Percentiles rank a stretch among this genome's conserved stretches.
These are phyloP conservation scores for Gymnorhina tibicen DNA, from an alignment of 2,113 vertebrate species.

Conservation along the genomic window DNA sequence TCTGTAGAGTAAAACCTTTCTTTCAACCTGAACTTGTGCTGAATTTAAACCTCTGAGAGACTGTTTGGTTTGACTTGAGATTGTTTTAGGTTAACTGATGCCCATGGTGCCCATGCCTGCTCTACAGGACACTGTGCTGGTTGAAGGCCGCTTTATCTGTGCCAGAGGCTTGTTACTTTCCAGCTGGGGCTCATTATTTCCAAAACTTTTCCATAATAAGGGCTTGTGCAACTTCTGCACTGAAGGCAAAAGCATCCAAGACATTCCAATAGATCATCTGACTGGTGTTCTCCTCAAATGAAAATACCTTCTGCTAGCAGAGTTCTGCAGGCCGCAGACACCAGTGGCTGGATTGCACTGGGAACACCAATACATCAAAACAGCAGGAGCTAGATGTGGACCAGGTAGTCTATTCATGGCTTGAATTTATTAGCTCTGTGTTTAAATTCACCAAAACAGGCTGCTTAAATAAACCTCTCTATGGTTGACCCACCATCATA, in stretches of 20 bases:
- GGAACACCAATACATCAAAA: neutral
- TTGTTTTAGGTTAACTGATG: neutral
- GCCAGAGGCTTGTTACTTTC: neutral
- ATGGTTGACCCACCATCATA: neutral
- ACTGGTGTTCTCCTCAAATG: neutral
- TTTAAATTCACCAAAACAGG: neutral
- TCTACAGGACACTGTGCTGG: neutral
- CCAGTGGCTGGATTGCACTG: neutral
- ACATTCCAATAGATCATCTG: neutral
- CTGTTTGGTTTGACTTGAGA: neutral
- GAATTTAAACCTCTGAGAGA: neutral
- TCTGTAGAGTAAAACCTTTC: neutral
- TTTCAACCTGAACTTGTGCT: neutral
- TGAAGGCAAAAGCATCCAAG: neutral
- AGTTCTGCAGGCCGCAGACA: neutral
- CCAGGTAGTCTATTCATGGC: neutral
- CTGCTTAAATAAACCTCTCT: neutral
- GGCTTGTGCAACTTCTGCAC: neutral
- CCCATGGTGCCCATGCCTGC: accelerated
- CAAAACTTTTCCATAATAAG: neutral
- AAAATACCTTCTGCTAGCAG: neutral
- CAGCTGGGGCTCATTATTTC: neutral
- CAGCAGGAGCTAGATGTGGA: neutral
- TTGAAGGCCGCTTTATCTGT: neutral
- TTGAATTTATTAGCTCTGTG: neutral